Evolutionary conservation across 2,888 invertebrate species (phyloP).

Genomic region (Caradrina clavipalpis): DNA sequence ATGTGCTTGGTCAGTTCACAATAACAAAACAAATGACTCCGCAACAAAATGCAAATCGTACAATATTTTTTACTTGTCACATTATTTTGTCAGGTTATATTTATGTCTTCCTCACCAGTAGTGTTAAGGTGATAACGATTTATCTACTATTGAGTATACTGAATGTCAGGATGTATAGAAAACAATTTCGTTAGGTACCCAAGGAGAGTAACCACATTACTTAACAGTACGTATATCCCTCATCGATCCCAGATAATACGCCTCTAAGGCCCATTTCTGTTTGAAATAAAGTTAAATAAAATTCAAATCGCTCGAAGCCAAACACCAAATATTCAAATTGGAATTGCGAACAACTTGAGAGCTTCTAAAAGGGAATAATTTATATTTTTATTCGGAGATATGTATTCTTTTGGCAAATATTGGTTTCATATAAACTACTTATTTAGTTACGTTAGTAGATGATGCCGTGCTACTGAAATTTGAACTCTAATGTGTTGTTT

Average conservation of each 20-base stretch:
- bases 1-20: no score
- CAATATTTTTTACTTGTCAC: no score
- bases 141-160: no score
- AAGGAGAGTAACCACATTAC: neutral
- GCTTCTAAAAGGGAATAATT: conserved; percentile 13
- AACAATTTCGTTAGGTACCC: no score
- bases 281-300: conserved; percentile 12
- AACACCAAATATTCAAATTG: conserved; percentile 25
- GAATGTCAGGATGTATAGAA: no score
- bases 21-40: no score
- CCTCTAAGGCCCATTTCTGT: neutral
- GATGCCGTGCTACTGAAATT: conserved; percentile 11
- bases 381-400: conserved; percentile 2
- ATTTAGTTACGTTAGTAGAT: neutral
- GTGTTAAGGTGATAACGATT: no score
- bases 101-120: no score
- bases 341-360: conserved; percentile 4
- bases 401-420: conserved; percentile 7
- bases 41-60: no score
- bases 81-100: no score
- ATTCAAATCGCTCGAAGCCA: conserved; percentile 1
- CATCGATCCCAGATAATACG: neutral
- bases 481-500: conserved; percentile 13
- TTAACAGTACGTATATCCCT: neutral
- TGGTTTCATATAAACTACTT: conserved; percentile 3